phyloP scores from a whole-genome alignment of 2,888 invertebrate species.

The Aquatica leii region DNA sequence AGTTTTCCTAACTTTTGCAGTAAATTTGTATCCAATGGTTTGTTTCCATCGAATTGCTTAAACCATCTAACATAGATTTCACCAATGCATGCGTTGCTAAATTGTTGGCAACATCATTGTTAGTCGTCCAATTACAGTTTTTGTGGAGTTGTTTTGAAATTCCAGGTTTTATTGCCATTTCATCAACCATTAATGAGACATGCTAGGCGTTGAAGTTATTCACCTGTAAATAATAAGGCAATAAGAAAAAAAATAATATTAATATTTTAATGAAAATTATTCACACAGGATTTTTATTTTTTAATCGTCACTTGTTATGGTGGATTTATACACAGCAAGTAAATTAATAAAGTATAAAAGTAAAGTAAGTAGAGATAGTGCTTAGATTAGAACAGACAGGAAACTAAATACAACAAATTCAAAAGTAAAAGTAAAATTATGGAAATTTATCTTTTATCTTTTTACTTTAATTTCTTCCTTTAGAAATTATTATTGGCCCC shows the following conservation, averaged over 20 bases:
- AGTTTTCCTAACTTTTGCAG: neutral
- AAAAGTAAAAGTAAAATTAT: too few relatives aligned
- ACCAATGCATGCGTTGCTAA: too few relatives aligned
- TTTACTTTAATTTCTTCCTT: neutral
- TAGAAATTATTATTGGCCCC: neutral
- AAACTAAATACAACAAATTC: neutral
- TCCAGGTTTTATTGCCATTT: constrained; percentile 4
- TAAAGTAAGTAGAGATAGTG: neutral
- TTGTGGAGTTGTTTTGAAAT: constrained; percentile 6
- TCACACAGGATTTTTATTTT: neutral
- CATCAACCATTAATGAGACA: too few relatives aligned
- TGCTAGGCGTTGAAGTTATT: neutral
- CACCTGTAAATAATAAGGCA: too few relatives aligned
- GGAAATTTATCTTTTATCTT: too few relatives aligned
- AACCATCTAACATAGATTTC: neutral
- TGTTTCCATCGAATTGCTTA: constrained; percentile 1
- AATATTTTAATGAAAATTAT: too few relatives aligned
- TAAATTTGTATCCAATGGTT: neutral
- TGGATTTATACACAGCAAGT: too few relatives aligned
- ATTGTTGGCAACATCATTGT: too few relatives aligned
- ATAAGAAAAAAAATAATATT: neutral
- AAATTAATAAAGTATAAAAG: too few relatives aligned
- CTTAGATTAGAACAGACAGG: neutral
- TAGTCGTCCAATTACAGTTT: neutral
- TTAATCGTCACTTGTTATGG: constrained; percentile 1